Base-by-base conservation (phyloP, 2,888 invertebrate genomes). In the Achlya flavicornis region DNA sequence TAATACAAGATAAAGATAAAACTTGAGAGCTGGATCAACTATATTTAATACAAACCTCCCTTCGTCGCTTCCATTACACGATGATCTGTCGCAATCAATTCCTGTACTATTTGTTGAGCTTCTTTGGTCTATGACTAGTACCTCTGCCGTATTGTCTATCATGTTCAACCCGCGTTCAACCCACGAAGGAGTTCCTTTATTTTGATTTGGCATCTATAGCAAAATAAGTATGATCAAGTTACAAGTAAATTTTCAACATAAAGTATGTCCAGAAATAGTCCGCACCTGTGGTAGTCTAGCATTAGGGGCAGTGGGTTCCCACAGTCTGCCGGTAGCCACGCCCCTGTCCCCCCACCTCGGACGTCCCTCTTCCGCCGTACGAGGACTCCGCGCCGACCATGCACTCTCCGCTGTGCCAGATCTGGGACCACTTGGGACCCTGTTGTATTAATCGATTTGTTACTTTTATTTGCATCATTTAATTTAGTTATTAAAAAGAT, bases 291-390 rank as follows among this genome's bases (percentile, higher is more conserved):
- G 94, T 61, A 94, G 80, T 70, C 94, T 85, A 43, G 89, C 92
- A 61, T 86, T 93, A 4, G 94, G 92, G 7, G 89, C 90, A 32
- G 93, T 92, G 33, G 95, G 95, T 74, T 96, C 96, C 96, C 96
- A 96, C 46, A 96, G 94, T 64, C 95, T 95, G 14, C 95, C 96
- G 2, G 95, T 95, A 58, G 95, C 95, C 41, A 96, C 95, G 1
- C 95, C 96, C 65, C 95, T 94, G 84, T 96, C 97, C 11, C 96
- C 96, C 97, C 97, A 97, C 71, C 96, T 95, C 0, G 95, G 95
- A 4, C 97, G 93, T 41, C 96, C 96, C 69, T 96, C 95, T 66
- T 95, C 94, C 14, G 85, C 88, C 0, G 86, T 86, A 3, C 90
- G 79, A 2, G 89, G 88, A 65, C 89, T 92, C 26, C 91, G 85